Evolutionary conservation across 1,140 invertebrate genomes (phyloP).

Genomic region (Ostrea denselamellosa): DNA sequence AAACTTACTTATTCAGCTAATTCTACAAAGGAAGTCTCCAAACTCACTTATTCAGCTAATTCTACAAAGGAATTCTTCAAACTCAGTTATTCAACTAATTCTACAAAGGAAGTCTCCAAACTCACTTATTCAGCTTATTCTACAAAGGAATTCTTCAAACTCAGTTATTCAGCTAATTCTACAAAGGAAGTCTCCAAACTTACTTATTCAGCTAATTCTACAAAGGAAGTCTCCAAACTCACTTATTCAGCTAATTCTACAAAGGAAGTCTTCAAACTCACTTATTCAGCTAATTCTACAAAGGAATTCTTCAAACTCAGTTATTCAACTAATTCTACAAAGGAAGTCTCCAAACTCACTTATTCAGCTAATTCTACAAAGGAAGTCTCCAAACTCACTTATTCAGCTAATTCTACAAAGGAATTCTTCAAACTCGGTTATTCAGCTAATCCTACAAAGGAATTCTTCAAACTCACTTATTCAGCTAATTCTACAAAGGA

Average conservation of each 20-base stretch:
- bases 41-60: not conserved
- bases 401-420: conserved; percentile 10
- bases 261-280: not conserved
- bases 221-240: not conserved
- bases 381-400: not conserved
- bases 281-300: not conserved
- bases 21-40: not conserved
- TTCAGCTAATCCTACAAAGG: no score
- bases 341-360: not conserved
- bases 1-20: not conserved
- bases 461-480: not conserved
- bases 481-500: no score
- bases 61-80: not conserved
- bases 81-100: not conserved
- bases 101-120: not conserved
- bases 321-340: conserved; percentile 9
- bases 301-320: not conserved
- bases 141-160: not conserved
- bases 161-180: not conserved
- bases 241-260: not conserved
- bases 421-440: not conserved
- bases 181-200: not conserved
- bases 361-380: conserved; percentile 12
- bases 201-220: not conserved
- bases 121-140: not conserved